Evolutionary conservation across 2,888 invertebrate genomes (phyloP), one percentile per base, ranked within the genome.

Genomic region (Harpagoxenus sublaevis): DNA sequence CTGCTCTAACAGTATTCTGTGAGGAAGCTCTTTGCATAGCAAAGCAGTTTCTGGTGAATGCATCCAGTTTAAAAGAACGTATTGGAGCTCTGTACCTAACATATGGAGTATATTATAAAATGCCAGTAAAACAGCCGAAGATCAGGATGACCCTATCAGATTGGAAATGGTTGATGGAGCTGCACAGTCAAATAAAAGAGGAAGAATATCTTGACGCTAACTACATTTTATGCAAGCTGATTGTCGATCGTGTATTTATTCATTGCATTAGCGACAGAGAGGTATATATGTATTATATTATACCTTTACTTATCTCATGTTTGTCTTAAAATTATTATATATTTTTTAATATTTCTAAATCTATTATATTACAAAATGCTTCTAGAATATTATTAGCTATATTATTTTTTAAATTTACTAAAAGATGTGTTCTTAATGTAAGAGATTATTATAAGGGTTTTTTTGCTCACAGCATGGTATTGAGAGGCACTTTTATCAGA

Each of bases 91-190:
- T 95, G 8, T 95, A 94, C 63, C 90, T 95, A 18, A 84, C 94
- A 0, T 95, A 95, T 71, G 93, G 94, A 3, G 70, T 95, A 18
- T 95, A 93, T 84, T 94, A 93, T 48, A 94, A 94, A 87, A 92
- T 93, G 88, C 95, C 94, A 5, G 45, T 92, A 3, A 86, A 92
- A 5, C 87, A 91, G 1, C 89, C 92, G 0, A 94, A 94, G 85
- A 93, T 95, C 35, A 89, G 92, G 87, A 83, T 94, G 0, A 94
- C 92, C 12, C 31, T 91, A 10, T 83, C 88, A 10, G 94, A 95
- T 48, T 95, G 94, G 94, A 79, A 84, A 48, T 88, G 83, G 39
- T 88, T 94, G 15, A 81, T 92, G 15, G 91, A 94, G 8, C 86
- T 95, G 1, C 91, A 92, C 42, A 71, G 87, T 15, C 89, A 93